Percentiles rank a stretch among this genome's conserved stretches.
phyloP scores from a whole-genome alignment of 2,797 vertebrate genomes.

The Avahi laniger region DNA sequence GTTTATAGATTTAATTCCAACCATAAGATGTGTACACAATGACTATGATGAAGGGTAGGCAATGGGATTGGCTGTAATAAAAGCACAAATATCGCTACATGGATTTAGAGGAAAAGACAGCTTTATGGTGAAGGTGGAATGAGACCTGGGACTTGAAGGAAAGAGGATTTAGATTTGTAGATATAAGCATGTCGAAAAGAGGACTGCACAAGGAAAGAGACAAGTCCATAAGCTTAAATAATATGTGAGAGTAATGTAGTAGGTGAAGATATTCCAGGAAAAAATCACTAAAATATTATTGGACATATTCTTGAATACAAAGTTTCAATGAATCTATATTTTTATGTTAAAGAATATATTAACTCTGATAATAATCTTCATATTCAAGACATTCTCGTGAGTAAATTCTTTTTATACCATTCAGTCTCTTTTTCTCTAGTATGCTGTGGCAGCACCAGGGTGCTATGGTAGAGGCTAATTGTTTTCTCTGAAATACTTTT shows the following conservation, averaged over 20 bases:
- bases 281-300: not conserved
- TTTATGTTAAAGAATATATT: not conserved
- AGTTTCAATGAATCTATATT: not conserved
- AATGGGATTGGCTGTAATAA: not conserved
- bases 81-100: not conserved
- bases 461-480: not conserved
- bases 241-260: not conserved
- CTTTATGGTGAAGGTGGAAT: not conserved
- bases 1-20: not conserved
- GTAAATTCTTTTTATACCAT: not conserved
- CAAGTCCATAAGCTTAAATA: not conserved
- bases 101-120: constrained; percentile 4
- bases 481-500: not conserved
- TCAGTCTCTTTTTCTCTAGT: not conserved
- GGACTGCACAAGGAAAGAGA: not conserved
- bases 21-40: not conserved
- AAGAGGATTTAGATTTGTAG: not conserved
- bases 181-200: not conserved
- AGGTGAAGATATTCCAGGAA: not conserved
- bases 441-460: not conserved
- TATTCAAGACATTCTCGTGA: not conserved
- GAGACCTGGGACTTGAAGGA: not conserved
- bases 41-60: not conserved
- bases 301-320: not conserved
- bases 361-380: not conserved